Evolutionary conservation across 2,113 vertebrate genomes (phyloP).

Genomic region (Neolamprologus cancellatus): DNA sequence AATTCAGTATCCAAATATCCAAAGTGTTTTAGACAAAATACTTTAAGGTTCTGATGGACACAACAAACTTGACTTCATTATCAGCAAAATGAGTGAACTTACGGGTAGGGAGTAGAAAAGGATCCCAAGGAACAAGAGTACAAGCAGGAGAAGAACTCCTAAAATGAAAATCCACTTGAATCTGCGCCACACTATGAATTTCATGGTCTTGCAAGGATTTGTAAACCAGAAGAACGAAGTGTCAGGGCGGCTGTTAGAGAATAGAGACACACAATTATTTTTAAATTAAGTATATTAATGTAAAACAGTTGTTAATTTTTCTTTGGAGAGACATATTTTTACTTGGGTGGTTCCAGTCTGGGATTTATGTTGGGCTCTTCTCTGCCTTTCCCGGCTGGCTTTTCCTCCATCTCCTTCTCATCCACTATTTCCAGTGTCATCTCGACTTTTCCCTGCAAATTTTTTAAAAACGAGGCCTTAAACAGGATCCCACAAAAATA

Average conservation of each 20-base stretch:
- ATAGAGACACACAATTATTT: neutral
- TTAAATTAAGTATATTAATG: neutral
- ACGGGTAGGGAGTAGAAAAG: constrained; percentile 93
- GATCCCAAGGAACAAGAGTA: constrained; percentile 84
- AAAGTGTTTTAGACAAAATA: neutral
- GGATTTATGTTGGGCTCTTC: constrained; percentile 99
- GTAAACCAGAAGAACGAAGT: constrained; percentile 98
- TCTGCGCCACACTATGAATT: constrained; percentile 90
- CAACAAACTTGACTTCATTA: neutral
- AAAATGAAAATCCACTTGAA: constrained; percentile 90
- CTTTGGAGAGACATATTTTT: constrained; percentile 31
- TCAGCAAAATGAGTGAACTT: constrained; percentile 27
- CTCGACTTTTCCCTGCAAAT: constrained; percentile 90
- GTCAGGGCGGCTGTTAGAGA: constrained; percentile 83
- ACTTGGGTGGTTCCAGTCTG: constrained; percentile 90
- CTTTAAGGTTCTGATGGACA: neutral
- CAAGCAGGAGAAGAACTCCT: constrained; percentile 76
- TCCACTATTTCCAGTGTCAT: constrained; percentile 94
- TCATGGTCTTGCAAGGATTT: constrained; percentile 95
- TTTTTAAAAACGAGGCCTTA: neutral
- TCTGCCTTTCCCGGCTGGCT: constrained; percentile 91
- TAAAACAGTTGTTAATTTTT: neutral
- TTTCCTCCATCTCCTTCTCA: constrained; percentile 88
- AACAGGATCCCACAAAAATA: neutral
- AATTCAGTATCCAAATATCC: neutral